Evolutionary conservation across 1,140 invertebrate genomes (phyloP).

Genomic region (Orchesella cincta): DNA sequence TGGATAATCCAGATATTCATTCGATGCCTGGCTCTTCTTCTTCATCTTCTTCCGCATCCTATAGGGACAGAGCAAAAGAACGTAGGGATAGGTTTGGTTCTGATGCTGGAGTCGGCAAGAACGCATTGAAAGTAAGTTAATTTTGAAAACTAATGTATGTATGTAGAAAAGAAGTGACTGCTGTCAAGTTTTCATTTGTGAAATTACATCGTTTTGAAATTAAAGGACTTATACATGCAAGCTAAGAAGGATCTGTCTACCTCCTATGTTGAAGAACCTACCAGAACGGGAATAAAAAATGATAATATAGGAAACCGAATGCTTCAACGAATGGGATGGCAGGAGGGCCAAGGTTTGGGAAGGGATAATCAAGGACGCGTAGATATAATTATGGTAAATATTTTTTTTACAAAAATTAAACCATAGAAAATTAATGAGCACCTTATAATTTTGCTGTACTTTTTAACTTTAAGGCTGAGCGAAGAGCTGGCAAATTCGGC

Average conservation of each 20-base stretch:
- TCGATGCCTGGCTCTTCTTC: conserved; percentile 53
- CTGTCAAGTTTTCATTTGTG: conserved; percentile 25
- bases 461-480: conserved; percentile 60
- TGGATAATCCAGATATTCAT: not conserved
- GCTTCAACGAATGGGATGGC: conserved; percentile 98
- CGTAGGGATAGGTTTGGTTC: conserved; percentile 89
- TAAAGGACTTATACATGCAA: conserved; percentile 65
- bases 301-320: conserved; percentile 90
- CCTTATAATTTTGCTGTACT: not conserved
- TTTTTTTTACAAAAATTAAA: no score
- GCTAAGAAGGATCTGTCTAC: conserved; percentile 60
- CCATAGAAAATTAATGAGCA: not conserved
- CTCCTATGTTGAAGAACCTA: conserved; percentile 65
- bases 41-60: conserved; percentile 58
- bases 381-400: conserved; percentile 78
- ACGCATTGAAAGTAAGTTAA: conserved; percentile 65
- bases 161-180: not conserved
- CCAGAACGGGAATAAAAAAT: conserved; percentile 73
- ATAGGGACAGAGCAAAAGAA: conserved; percentile 95
- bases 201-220: conserved; percentile 15
- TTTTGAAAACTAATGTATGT: no score
- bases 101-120: conserved; percentile 67
- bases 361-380: conserved; percentile 90
- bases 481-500: conserved; percentile 69
- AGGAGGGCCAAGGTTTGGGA: conserved; percentile 90